Conservation (phyloP, 2,888 invertebrate species). For the Hirtodrosophila histrioides region DNA sequence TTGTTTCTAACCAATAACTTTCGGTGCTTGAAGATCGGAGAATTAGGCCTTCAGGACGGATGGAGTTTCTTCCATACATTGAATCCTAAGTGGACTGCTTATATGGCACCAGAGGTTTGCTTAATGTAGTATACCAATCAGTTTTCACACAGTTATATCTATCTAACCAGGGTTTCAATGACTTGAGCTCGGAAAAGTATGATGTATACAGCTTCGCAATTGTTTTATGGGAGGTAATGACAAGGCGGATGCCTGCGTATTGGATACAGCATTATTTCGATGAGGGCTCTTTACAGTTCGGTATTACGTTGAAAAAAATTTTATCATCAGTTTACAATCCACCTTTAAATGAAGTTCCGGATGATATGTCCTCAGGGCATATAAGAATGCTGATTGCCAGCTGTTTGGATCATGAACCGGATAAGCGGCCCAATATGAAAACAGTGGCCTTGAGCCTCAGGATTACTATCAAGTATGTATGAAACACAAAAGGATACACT, state of each 20-base stretch:
- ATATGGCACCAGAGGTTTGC: conserved; percentile 9
- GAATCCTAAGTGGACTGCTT: background rate
- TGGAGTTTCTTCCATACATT: background rate
- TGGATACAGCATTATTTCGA: too few relatives aligned
- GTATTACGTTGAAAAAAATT: background rate
- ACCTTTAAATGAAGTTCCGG: background rate
- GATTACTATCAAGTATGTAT: conserved; percentile 3
- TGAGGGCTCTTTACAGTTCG: too few relatives aligned
- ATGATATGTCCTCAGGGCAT: background rate
- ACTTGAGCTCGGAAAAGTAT: background rate
- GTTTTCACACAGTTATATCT: too few relatives aligned
- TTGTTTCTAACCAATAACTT: conserved; percentile 15
- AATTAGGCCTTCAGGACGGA: background rate
- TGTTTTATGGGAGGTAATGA: conserved; percentile 16
- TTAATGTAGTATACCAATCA: background rate
- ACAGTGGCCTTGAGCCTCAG: background rate
- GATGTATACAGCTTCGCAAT: conserved; percentile 23
- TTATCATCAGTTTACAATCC: background rate
- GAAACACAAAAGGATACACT: too few relatives aligned
- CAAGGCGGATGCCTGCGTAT: background rate
- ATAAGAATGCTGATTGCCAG: conserved; percentile 8
- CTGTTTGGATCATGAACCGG: background rate
- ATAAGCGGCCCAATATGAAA: conserved; percentile 5
- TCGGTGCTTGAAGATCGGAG: conserved; percentile 20
- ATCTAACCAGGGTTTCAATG: too few relatives aligned